Base-by-base conservation (phyloP, 2,113 vertebrate genomes). In the Cathartes aura region DNA sequence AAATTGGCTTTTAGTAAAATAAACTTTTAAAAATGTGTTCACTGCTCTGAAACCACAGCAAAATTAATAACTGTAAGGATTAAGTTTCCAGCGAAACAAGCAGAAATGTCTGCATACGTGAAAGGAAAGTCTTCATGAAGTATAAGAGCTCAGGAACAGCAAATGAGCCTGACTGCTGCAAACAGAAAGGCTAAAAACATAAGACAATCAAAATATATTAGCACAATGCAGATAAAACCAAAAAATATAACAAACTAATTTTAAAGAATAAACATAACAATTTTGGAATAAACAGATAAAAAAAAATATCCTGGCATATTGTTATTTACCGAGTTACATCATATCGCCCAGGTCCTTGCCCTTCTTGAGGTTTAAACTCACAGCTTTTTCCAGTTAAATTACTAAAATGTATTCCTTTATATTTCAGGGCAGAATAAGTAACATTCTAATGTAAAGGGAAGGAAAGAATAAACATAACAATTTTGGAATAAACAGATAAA, bases 371-470 rank as follows among this genome's bases (percentile, higher is more conserved):
- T 62, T 87, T 97, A 97, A 96, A 93, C n/a, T 96, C 82, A 9
- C 26, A 64, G 17, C 52, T 87, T 95, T 95, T 98, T 92, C 96
- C 98, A 32, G 95, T 98, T 97, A 95, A 96, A 79, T 91, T 97
- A 73, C 97, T 98, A 95, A 99, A 99, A 93, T 98, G 92, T 60
- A 98, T 76, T 23, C 98, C 98, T 98, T 98, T 98, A 75, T 98
- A 99, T 93, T 98, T 99, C 82, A 98, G 71, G 27, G 95, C 83
- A 85, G 97, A 95, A n/a, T 47, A 97, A 72, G 53, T 53, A 95
- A 97, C 86, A 71, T 74, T 76, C 98, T 98, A 71, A 47, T 5
- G 5, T n/a, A 62, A 47, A 59, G 6, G 12, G 38, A 59, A 5
- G 12, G n/a, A 48, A 89, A 64, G 2, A 78, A 55, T 7, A 66